Evolutionary conservation across 2,797 vertebrate species (phyloP).

Genomic region (Centropyge bicolor): DNA sequence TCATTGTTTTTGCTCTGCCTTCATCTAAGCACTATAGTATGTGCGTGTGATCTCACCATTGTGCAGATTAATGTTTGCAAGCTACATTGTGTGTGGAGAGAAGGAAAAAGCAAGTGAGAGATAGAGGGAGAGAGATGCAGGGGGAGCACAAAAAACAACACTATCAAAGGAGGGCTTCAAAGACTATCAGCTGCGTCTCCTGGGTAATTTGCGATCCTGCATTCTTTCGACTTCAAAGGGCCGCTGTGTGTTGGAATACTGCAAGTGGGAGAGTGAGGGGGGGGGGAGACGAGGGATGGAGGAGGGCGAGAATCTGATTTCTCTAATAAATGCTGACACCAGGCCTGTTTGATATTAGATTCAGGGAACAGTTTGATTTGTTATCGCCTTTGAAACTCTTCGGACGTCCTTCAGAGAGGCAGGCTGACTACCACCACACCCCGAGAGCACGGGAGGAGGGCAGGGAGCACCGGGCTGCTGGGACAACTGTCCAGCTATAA

Average conservation of each 20-base stretch:
- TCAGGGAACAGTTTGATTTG: constrained; percentile 95
- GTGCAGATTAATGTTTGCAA: constrained; percentile 66
- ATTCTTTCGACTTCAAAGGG: constrained; percentile 97
- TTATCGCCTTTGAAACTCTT: constrained; percentile 96
- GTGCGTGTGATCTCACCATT: constrained; percentile 52
- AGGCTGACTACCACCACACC: constrained; percentile 77
- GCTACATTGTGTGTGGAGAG: constrained; percentile 69
- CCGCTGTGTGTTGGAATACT: constrained; percentile 87
- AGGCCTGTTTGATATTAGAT: constrained; percentile 97
- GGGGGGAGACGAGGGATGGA: constrained; percentile 63
- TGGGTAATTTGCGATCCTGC: constrained; percentile 95
- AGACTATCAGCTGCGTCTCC: constrained; percentile 94
- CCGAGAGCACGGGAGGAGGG: constrained; percentile 56
- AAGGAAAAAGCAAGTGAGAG: constrained; percentile 58
- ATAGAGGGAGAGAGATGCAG: constrained; percentile 76
- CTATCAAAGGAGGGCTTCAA: constrained; percentile 99
- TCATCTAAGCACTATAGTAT: constrained; percentile 2
- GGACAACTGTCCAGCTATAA: constrained; percentile 58
- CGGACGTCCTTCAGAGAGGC: constrained; percentile 91
- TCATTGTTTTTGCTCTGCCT: constrained; percentile 23
- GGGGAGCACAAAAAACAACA: constrained; percentile 85
- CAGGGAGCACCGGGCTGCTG: constrained; percentile 35
- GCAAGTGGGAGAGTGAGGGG: constrained; percentile 77
- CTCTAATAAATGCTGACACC: constrained; percentile 98
- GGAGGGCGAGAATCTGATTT: constrained; percentile 87